These are phyloP conservation scores for Drosophila triauraria DNA, from an alignment of 1,140 invertebrate species.

Conservation along the genomic window DNA sequence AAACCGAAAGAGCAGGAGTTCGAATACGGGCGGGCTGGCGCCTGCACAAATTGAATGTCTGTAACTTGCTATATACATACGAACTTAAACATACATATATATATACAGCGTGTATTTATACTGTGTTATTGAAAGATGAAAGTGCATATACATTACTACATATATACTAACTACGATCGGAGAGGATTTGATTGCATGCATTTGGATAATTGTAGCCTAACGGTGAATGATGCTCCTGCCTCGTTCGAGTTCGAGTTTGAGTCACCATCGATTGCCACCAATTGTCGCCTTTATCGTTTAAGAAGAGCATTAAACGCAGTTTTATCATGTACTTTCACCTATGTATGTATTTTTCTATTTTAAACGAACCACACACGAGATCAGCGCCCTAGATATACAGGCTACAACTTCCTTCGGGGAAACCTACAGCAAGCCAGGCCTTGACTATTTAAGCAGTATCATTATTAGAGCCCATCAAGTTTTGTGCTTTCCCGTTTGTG, in stretches of 20 bases:
- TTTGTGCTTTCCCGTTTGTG: conserved; percentile 21
- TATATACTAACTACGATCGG: conserved; percentile 37
- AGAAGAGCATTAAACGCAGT: conserved; percentile 68
- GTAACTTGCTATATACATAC: conserved; percentile 67
- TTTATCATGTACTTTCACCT: conserved; percentile 59
- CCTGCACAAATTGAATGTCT: conserved; percentile 56
- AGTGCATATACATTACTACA: conserved; percentile 56
- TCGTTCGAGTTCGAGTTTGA: conserved; percentile 50
- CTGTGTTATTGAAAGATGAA: conserved; percentile 63
- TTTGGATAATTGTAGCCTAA: conserved; percentile 54
- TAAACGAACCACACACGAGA: conserved; percentile 35
- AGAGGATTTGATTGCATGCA: conserved; percentile 49
- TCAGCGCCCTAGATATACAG: conserved; percentile 1
- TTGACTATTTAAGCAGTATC: conserved; percentile 23
- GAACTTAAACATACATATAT: conserved; percentile 46
- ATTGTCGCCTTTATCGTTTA: conserved; percentile 83
- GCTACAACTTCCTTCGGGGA: background rate
- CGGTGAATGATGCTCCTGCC: conserved; percentile 40
- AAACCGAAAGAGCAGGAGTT: conserved; percentile 28
- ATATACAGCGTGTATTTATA: conserved; percentile 59
- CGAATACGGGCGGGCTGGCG: conserved; percentile 55
- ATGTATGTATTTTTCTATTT: conserved; percentile 76
- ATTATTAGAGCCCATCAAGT: conserved; percentile 31
- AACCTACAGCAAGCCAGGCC: background rate
- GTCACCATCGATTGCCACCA: conserved; percentile 73